Conservation (phyloP, 2,888 invertebrate genomes). For the Chymomyza fuscimana region DNA sequence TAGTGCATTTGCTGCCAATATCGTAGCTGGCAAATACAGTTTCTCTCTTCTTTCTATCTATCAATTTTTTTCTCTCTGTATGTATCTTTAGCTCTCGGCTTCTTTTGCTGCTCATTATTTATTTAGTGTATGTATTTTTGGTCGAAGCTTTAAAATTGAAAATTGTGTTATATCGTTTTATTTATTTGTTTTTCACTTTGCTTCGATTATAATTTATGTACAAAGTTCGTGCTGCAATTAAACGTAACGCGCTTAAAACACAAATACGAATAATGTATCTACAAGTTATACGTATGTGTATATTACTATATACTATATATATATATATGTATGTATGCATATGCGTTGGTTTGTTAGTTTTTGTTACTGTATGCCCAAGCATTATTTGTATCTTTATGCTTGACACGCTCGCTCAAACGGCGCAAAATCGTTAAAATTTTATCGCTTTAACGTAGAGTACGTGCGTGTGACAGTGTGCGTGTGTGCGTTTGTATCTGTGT, state of each 20-base stretch:
- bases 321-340: slow-evolving; percentile 28
- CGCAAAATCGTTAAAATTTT: slow-evolving; percentile 75
- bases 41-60: slow-evolving; percentile 10
- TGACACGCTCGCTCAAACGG: slow-evolving; percentile 70
- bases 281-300: slow-evolving; percentile 54
- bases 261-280: slow-evolving; percentile 58
- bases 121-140: slow-evolving; percentile 42
- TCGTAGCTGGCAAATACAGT: slow-evolving; percentile 27
- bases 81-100: background rate
- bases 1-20: slow-evolving; percentile 25
- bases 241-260: slow-evolving; percentile 58
- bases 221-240: slow-evolving; percentile 73
- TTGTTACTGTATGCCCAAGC: slow-evolving; percentile 27
- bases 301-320: slow-evolving; percentile 36
- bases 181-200: slow-evolving; percentile 23
- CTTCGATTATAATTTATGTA: slow-evolving; percentile 69
- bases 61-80: background rate
- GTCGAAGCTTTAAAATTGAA: slow-evolving; percentile 60
- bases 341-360: slow-evolving; percentile 25
- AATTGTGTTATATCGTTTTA: slow-evolving; percentile 24
- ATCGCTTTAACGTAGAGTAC: slow-evolving; percentile 56
- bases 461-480: slow-evolving; percentile 20
- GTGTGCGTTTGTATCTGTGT: slow-evolving; percentile 32
- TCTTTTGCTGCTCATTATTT: background rate
- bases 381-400: slow-evolving; percentile 67